Evolutionary conservation across 2,113 vertebrate genomes (phyloP).

Genomic region (Girardinichthys multiradiatus): DNA sequence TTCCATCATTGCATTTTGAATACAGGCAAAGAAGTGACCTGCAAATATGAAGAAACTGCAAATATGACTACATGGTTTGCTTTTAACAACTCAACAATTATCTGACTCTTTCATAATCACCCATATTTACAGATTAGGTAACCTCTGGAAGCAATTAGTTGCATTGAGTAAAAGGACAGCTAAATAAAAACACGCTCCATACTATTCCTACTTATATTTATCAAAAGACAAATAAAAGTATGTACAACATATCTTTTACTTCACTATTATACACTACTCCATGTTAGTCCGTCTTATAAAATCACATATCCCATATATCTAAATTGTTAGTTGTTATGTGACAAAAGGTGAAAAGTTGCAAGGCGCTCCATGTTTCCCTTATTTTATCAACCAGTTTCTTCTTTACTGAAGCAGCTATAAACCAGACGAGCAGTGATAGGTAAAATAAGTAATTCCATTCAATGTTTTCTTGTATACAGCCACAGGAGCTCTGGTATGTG

Average conservation of each 20-base stretch:
- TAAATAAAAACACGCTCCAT: no score
- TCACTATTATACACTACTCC: neutral
- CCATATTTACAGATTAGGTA: neutral
- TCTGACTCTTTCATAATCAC: neutral
- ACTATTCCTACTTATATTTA: neutral
- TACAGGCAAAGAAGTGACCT: neutral
- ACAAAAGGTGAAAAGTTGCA: neutral
- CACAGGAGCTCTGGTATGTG: slow-evolving; percentile 65
- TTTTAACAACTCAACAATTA: neutral
- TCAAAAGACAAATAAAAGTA: neutral
- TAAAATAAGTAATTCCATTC: slow-evolving; percentile 81
- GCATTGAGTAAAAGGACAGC: neutral
- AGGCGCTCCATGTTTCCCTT: neutral
- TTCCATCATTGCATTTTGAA: neutral
- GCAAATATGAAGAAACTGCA: neutral
- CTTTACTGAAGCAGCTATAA: slow-evolving; percentile 53
- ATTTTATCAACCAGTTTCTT: slow-evolving; percentile 13
- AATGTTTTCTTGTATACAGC: slow-evolving; percentile 66
- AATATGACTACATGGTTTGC: neutral
- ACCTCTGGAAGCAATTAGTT: neutral
- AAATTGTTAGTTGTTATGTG: neutral
- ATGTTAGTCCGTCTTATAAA: neutral
- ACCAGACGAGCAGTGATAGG: slow-evolving; percentile 71
- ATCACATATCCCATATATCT: neutral
- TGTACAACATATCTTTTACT: neutral